Evolutionary conservation across 2,888 invertebrate species (phyloP).

Genomic region (Leptodirus hochenwartii): DNA sequence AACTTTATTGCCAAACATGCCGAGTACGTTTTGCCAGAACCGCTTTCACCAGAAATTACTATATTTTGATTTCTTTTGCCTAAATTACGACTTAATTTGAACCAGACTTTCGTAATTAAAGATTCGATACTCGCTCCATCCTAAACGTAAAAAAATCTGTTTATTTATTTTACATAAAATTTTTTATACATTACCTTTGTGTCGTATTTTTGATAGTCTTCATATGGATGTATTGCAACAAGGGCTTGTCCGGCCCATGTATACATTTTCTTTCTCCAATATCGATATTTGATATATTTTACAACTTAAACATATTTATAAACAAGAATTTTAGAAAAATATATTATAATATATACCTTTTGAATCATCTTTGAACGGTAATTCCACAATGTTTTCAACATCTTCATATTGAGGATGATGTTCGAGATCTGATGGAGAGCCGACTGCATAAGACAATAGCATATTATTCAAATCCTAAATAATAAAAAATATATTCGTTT

Average conservation of each 20-base stretch:
- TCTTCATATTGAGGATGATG: neutral
- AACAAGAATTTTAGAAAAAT: constrained; percentile 1
- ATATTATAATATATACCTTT: neutral
- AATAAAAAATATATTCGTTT: neutral
- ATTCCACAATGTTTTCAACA: constrained; percentile 11
- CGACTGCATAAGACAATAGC: too few species aligned
- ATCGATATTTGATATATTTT: constrained; percentile 21
- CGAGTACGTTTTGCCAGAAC: constrained; percentile 28
- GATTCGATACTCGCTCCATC: constrained; percentile 12
- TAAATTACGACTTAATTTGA: constrained; percentile 15
- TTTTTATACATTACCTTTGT: neutral
- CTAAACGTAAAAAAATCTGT: constrained; percentile 8
- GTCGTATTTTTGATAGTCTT: constrained; percentile 6
- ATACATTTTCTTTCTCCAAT: constrained; percentile 20
- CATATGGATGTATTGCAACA: constrained; percentile 23
- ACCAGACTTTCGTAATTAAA: constrained; percentile 14
- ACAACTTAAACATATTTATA: constrained; percentile 18
- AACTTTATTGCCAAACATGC: constrained; percentile 24
- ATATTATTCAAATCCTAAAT: too few species aligned
- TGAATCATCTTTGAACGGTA: constrained; percentile 10
- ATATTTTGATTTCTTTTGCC: constrained; percentile 24
- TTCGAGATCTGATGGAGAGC: neutral
- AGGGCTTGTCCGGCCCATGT: constrained; percentile 28
- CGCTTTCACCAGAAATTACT: constrained; percentile 27
- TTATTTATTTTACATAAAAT: too few species aligned